phyloP scores from a whole-genome alignment of 2,888 invertebrate genomes.

The Teleogryllus oceanicus region DNA sequence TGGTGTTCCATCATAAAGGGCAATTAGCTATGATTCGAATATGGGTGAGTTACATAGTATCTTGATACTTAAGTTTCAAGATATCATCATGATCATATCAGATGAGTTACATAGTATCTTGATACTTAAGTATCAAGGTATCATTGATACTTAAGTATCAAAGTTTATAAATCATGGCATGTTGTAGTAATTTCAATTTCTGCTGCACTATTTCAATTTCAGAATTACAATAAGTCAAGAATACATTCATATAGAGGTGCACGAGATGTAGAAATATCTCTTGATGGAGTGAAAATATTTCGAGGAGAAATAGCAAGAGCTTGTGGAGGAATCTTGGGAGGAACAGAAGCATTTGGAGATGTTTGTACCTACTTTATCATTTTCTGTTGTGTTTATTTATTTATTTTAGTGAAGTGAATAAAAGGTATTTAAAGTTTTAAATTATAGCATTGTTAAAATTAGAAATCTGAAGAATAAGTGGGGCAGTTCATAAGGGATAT shows the following conservation, averaged over 20 bases:
- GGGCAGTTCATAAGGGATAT: too few species aligned
- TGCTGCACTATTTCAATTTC: conserved; percentile 38
- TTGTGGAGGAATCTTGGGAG: conserved; percentile 68
- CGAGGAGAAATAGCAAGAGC: conserved; percentile 78
- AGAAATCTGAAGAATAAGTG: too few species aligned
- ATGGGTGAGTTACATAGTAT: conserved; percentile 59
- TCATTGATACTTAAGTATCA: too few species aligned
- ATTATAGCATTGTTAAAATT: too few species aligned
- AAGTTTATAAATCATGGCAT: neutral
- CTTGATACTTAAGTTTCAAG: too few species aligned
- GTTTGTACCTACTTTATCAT: conserved; percentile 49
- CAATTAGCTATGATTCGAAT: conserved; percentile 63
- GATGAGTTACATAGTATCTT: too few species aligned
- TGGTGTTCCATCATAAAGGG: conserved; percentile 54
- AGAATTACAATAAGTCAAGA: conserved; percentile 87
- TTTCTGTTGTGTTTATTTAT: conserved; percentile 1
- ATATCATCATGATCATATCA: too few species aligned
- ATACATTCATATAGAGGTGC: conserved; percentile 79
- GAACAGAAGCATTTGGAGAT: conserved; percentile 66
- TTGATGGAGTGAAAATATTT: conserved; percentile 69
- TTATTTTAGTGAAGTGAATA: neutral
- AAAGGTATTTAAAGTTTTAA: too few species aligned
- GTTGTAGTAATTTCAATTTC: neutral
- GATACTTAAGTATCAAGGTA: too few species aligned
- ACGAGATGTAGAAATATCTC: conserved; percentile 62